Evolutionary conservation across 2,888 invertebrate species (phyloP).

Genomic region (Drosophila histrio): DNA sequence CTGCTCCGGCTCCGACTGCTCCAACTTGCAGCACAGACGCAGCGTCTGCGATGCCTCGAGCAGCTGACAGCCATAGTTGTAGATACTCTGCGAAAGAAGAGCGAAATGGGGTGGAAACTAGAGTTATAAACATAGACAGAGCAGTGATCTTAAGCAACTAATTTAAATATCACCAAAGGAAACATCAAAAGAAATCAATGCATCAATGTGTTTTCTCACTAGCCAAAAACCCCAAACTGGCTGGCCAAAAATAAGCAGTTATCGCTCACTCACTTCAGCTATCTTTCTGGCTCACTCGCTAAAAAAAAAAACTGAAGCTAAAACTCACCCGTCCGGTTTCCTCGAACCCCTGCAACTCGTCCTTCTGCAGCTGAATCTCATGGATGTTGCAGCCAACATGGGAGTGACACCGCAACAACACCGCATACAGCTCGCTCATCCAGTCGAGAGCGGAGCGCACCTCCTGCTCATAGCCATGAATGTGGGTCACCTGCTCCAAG

Average conservation of each 20-base stretch:
- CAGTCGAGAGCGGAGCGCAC: slow-evolving; percentile 90
- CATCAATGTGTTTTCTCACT: no score
- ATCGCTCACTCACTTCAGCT: slow-evolving; percentile 11
- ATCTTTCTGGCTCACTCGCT: neutral
- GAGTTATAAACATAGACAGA: no score
- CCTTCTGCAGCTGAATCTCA: slow-evolving; percentile 90
- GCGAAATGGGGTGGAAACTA: neutral
- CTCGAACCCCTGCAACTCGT: slow-evolving; percentile 90
- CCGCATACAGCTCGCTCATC: slow-evolving; percentile 90
- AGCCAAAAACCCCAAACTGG: slow-evolving; percentile 25
- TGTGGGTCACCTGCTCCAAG: slow-evolving; percentile 90
- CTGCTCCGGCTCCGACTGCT: slow-evolving; percentile 86
- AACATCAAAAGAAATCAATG: no score
- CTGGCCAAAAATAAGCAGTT: slow-evolving; percentile 33
- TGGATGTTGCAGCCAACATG: slow-evolving; percentile 90
- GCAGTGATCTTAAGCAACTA: no score
- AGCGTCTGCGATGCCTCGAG: slow-evolving; percentile 90
- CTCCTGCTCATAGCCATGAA: slow-evolving; percentile 91
- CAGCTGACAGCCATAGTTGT: slow-evolving; percentile 92
- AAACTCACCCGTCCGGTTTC: slow-evolving; percentile 90
- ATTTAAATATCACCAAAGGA: no score
- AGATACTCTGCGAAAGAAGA: slow-evolving; percentile 87
- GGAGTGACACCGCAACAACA: slow-evolving; percentile 88
- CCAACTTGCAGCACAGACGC: slow-evolving; percentile 89
- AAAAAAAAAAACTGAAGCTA: no score